Evolutionary conservation across 2,888 invertebrate species (phyloP).

Genomic region (Macaria liturata): DNA sequence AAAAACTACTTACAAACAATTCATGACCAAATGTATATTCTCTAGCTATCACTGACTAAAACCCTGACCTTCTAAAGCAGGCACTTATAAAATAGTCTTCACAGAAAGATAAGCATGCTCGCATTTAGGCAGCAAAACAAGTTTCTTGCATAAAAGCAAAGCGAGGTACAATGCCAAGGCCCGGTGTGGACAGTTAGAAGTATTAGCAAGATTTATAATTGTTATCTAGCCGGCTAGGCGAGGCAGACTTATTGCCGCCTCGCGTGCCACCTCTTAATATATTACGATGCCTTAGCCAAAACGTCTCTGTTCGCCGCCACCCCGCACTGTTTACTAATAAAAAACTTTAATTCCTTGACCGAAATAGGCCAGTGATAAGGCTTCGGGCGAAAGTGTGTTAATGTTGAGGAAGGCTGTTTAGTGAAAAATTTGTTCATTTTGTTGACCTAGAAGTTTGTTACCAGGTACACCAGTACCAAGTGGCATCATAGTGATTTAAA

Average conservation of each 20-base stretch:
- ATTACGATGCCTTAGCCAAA: slow-evolving; percentile 69
- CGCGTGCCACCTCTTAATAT: slow-evolving; percentile 76
- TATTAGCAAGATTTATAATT: slow-evolving; percentile 77
- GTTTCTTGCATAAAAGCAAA: slow-evolving; percentile 20
- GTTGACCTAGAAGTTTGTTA: not conserved
- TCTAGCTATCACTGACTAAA: too few species aligned
- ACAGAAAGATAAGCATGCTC: too few species aligned
- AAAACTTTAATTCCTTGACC: slow-evolving; percentile 43
- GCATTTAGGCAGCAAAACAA: slow-evolving; percentile 13
- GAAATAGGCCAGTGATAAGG: slow-evolving; percentile 23
- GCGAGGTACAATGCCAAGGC: slow-evolving; percentile 39
- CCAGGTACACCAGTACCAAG: too few species aligned
- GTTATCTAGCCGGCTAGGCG: slow-evolving; percentile 72
- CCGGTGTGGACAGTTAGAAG: slow-evolving; percentile 71
- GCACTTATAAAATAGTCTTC: too few species aligned
- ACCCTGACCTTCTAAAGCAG: too few species aligned
- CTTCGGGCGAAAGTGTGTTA: slow-evolving; percentile 22
- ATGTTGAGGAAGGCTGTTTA: slow-evolving; percentile 2
- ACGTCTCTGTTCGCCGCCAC: slow-evolving; percentile 71
- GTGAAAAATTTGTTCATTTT: not conserved
- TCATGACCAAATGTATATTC: too few species aligned
- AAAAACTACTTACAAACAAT: too few species aligned
- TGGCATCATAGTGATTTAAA: too few species aligned
- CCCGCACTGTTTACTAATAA: slow-evolving; percentile 68
- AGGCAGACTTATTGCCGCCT: slow-evolving; percentile 72